Conservation (phyloP, 2,888 invertebrate species). For the Acronicta aceris region DNA sequence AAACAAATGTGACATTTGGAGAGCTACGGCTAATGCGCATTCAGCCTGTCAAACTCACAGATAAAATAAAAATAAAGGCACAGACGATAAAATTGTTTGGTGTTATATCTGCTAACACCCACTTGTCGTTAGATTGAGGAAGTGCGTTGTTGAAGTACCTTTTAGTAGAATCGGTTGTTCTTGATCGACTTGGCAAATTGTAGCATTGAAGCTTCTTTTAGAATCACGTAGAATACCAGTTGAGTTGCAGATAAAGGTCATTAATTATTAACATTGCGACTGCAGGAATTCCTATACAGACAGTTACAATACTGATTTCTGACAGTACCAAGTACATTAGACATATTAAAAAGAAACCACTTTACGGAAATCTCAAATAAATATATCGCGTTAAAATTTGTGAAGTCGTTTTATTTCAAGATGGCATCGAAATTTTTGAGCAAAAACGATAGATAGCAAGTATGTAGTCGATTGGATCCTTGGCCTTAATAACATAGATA, state of each 20-base stretch:
- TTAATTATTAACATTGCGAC: neutral
- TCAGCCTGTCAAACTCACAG: conserved; percentile 54
- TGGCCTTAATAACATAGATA: too few relatives aligned
- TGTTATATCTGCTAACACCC: conserved; percentile 45
- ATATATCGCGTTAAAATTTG: too few relatives aligned
- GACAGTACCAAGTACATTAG: too few relatives aligned
- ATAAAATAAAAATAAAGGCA: conserved; percentile 53
- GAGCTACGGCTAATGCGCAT: conserved; percentile 53
- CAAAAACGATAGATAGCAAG: too few relatives aligned
- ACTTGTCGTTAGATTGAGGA: conserved; percentile 43
- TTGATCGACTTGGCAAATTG: conserved; percentile 45
- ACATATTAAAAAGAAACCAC: too few relatives aligned
- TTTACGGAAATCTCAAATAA: too few relatives aligned
- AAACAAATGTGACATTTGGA: conserved; percentile 53
- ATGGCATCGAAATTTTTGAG: too few relatives aligned
- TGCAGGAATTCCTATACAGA: too few relatives aligned
- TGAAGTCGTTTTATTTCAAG: too few relatives aligned
- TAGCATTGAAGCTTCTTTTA: conserved; percentile 1
- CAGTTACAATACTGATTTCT: too few relatives aligned
- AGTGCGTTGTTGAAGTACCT: conserved; percentile 33
- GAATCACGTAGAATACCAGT: conserved; percentile 9
- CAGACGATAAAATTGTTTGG: conserved; percentile 34
- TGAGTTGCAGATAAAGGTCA: too few relatives aligned
- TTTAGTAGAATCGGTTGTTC: conserved; percentile 42
- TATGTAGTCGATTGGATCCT: too few relatives aligned